Percentiles rank a stretch among this genome's conserved stretches.
Conservation (phyloP, 2,113 vertebrate genomes). For the Seriola dumerili region DNA sequence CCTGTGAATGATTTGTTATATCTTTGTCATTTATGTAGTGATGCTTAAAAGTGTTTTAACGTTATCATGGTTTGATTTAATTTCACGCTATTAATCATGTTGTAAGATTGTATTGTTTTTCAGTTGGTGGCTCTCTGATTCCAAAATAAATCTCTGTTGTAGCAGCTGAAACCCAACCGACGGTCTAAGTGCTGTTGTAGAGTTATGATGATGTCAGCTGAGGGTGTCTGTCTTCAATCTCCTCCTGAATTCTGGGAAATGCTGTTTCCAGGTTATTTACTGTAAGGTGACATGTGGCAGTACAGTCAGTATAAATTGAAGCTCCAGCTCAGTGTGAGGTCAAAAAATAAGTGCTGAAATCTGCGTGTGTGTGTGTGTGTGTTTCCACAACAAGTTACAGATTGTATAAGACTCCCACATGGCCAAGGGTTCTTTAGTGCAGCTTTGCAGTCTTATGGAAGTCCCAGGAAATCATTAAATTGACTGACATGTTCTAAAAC, state of each 20-base stretch:
- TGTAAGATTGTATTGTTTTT: neutral
- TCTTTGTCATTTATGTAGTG: neutral
- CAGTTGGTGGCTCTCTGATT: neutral
- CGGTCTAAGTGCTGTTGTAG: conserved; percentile 7
- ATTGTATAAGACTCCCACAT: conserved; percentile 7
- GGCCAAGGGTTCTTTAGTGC: neutral
- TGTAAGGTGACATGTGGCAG: conserved; percentile 37
- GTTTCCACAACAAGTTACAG: neutral
- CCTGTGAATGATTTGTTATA: neutral
- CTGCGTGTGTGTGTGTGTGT: neutral
- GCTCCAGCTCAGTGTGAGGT: conserved; percentile 38
- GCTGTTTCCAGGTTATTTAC: conserved; percentile 61
- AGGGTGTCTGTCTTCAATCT: conserved; percentile 49
- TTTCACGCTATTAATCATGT: conserved; percentile 6
- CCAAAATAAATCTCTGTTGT: conserved; percentile 41
- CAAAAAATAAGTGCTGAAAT: conserved; percentile 16
- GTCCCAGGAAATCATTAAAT: conserved; percentile 8
- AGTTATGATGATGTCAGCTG: conserved; percentile 46
- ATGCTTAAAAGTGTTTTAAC: neutral
- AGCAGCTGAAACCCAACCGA: conserved; percentile 29
- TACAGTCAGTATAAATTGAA: conserved; percentile 41
- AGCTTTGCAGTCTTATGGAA: neutral
- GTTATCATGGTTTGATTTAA: neutral
- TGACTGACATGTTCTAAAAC: neutral
- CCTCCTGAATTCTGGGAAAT: conserved; percentile 34